phyloP scores from a whole-genome alignment of 1,140 invertebrate genomes.

The Dendroctonus ponderosae region DNA sequence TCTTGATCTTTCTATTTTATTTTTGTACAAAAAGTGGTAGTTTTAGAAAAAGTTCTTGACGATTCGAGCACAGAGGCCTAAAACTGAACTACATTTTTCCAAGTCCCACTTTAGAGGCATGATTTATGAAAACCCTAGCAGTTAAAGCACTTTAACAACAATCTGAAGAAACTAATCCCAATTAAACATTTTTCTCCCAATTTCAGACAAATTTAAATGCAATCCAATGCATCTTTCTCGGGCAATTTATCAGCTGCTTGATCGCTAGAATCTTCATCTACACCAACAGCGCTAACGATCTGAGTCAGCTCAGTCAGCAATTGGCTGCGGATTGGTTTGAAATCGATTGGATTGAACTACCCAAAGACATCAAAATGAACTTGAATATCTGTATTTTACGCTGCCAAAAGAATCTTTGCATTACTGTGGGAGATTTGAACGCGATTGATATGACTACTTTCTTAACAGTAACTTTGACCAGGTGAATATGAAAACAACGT shows the following conservation, averaged over 20 bases:
- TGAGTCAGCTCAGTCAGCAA: neutral
- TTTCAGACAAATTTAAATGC: constrained; percentile 13
- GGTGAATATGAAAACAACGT: neutral
- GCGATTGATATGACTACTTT: constrained; percentile 6
- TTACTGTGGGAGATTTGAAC: constrained; percentile 15
- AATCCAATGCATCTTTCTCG: constrained; percentile 12
- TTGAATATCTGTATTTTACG: constrained; percentile 1
- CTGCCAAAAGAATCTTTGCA: neutral
- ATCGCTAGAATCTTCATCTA: constrained; percentile 13
- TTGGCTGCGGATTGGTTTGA: constrained; percentile 7
- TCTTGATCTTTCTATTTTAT: no score
- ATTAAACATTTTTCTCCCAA: neutral
- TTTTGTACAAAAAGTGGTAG: no score
- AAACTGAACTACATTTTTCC: no score
- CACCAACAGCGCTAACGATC: constrained; percentile 1
- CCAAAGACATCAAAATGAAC: constrained; percentile 6
- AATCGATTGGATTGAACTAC: constrained; percentile 11
- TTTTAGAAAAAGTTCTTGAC: no score
- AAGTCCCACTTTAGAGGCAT: no score
- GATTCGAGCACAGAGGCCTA: no score
- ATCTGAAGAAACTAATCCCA: no score
- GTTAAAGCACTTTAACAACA: no score
- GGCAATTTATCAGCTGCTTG: constrained; percentile 4
- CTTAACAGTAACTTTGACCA: constrained; percentile 1
- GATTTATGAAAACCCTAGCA: no score